Percentiles rank a stretch among this genome's conserved stretches.
Conservation (phyloP, 2,888 invertebrate species). For the Leucozona laternaria region DNA sequence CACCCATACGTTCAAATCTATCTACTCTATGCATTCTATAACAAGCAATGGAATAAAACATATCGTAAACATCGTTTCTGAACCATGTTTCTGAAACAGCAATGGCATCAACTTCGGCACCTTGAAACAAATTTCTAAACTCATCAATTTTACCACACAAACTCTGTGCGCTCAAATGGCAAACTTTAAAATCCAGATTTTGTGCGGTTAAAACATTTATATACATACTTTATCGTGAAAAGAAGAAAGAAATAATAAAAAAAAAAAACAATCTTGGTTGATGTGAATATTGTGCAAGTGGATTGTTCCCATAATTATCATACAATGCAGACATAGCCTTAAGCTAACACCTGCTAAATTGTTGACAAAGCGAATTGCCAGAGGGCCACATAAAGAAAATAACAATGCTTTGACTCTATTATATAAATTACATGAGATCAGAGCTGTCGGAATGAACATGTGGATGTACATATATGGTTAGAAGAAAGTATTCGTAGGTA, state of each 20-base stretch:
- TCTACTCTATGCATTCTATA: too few relatives aligned
- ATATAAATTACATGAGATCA: conserved; percentile 4
- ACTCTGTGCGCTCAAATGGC: too few relatives aligned
- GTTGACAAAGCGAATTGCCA: conserved; percentile 52
- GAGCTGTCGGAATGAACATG: neutral
- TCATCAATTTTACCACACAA: too few relatives aligned
- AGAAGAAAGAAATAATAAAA: neutral
- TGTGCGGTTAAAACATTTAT: too few relatives aligned
- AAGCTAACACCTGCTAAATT: conserved; percentile 30
- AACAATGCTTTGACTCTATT: conserved; percentile 46
- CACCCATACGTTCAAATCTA: too few relatives aligned
- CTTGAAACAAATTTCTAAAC: too few relatives aligned
- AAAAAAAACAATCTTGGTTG: neutral
- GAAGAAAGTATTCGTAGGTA: neutral
- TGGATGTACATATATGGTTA: neutral
- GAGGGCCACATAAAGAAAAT: conserved; percentile 40
- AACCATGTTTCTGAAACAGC: too few relatives aligned
- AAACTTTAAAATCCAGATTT: too few relatives aligned
- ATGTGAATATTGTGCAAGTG: neutral
- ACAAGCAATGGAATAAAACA: too few relatives aligned
- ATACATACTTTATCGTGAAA: neutral
- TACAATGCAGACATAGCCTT: conserved; percentile 63
- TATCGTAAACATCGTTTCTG: too few relatives aligned
- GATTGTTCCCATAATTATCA: conserved; percentile 60
- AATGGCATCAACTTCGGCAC: too few relatives aligned